A percentile compares a stretch with the other conserved stretches of the same genome.
These are phyloP conservation scores for Cyphomyrmex costatus DNA, from an alignment of 1,140 invertebrate genomes.

Conservation along the genomic window DNA sequence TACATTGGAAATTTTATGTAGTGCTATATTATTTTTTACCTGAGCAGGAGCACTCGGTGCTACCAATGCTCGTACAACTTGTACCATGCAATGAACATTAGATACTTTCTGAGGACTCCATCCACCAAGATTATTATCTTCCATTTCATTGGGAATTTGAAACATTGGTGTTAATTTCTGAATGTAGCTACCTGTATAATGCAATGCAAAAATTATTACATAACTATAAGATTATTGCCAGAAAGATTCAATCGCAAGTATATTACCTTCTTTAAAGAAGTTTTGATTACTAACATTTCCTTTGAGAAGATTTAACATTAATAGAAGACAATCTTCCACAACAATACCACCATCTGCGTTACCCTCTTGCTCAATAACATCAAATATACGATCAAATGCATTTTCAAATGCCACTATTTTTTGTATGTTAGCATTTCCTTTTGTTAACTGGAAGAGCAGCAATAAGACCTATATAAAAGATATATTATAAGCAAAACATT, in stretches of 20 bases:
- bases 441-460: conserved; percentile 97
- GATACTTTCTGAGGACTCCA: conserved; percentile 98
- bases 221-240: neutral
- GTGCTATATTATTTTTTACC: conserved; percentile 83
- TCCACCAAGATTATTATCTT: conserved; percentile 88
- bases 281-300: conserved; percentile 99
- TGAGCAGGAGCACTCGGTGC: conserved; percentile 95
- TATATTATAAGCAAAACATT: neutral
- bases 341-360: conserved; percentile 98
- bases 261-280: conserved; percentile 97
- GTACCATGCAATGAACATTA: conserved; percentile 96
- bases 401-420: conserved; percentile 99
- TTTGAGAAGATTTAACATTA: conserved; percentile 97
- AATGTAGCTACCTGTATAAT: conserved; percentile 92
- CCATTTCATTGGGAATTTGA: conserved; percentile 90
- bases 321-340: conserved; percentile 98
- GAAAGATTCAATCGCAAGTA: conserved; percentile 30
- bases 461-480: conserved; percentile 90
- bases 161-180: conserved; percentile 96
- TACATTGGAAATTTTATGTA: neutral
- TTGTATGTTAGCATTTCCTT: conserved; percentile 99
- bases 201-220: conserved; percentile 62
- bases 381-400: conserved; percentile 98
- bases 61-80: conserved; percentile 96
- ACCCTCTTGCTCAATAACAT: conserved; percentile 97